phyloP scores from a whole-genome alignment of 2,888 invertebrate genomes.

The Pherbina coryleti region DNA sequence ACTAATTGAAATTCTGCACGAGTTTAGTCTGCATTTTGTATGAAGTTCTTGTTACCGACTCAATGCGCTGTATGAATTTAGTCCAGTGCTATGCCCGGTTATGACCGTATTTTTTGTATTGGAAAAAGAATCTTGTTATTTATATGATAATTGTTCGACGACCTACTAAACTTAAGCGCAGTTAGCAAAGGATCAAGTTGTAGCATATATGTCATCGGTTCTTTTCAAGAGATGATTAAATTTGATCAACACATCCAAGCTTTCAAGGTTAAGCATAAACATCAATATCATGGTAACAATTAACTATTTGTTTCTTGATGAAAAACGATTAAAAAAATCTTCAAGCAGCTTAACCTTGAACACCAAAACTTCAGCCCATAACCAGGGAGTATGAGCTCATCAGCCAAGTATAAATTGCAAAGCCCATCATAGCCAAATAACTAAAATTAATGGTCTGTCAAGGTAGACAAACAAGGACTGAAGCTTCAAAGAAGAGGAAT shows the following conservation, averaged over 20 bases:
- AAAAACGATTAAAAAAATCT: too few relatives aligned
- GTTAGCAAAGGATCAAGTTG: too few relatives aligned
- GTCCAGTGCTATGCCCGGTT: neutral
- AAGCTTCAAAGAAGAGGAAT: neutral
- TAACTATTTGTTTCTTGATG: too few relatives aligned
- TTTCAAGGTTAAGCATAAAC: too few relatives aligned
- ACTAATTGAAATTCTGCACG: slow-evolving; percentile 57
- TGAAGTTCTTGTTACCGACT: neutral
- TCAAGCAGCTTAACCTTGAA: too few relatives aligned
- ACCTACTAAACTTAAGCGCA: slow-evolving; percentile 21
- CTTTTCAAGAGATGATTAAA: too few relatives aligned
- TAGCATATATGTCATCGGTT: neutral
- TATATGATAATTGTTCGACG: slow-evolving; percentile 28
- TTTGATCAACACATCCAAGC: too few relatives aligned
- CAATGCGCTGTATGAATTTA: neutral
- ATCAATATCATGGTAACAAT: too few relatives aligned
- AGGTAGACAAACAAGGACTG: neutral
- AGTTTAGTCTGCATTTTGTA: slow-evolving; percentile 46
- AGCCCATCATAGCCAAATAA: neutral
- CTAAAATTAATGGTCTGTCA: neutral
- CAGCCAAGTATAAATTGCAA: too few relatives aligned
- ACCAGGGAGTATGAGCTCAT: too few relatives aligned
- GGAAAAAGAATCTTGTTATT: slow-evolving; percentile 25
- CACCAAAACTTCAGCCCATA: too few relatives aligned
- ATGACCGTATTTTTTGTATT: neutral